Evolutionary conservation across 2,797 vertebrate species (phyloP).

Genomic region (Urophycis tenuis): DNA sequence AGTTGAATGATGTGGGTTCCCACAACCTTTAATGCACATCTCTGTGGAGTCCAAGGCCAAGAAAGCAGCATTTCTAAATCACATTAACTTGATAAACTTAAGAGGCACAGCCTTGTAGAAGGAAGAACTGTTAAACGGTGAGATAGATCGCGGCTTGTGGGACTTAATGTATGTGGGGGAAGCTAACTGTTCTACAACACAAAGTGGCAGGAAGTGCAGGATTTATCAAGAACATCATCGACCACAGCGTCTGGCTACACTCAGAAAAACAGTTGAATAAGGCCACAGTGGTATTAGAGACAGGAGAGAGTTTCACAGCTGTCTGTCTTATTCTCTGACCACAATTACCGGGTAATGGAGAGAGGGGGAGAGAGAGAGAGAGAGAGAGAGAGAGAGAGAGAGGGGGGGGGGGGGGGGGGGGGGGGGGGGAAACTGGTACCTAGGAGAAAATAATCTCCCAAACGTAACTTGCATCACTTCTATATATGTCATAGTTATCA

Average conservation of each 20-base stretch:
- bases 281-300: background rate
- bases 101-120: background rate
- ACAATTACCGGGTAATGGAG: background rate
- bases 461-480: background rate
- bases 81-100: background rate
- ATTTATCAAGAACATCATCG: background rate
- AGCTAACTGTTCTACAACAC: background rate
- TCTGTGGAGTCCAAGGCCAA: background rate
- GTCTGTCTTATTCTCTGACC: background rate
- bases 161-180: background rate
- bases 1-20: background rate
- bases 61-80: background rate
- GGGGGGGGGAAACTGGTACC: background rate
- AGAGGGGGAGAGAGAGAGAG: background rate
- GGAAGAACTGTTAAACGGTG: background rate
- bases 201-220: slow-evolving; percentile 4
- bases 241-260: background rate
- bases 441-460: background rate
- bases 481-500: background rate
- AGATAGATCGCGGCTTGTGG: background rate
- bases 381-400: background rate
- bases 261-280: background rate
- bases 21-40: background rate
- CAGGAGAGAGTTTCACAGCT: background rate
- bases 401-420: background rate